Percentiles rank a stretch among this genome's conserved stretches.
These are phyloP conservation scores for Brachypodius melanocephalos DNA, from an alignment of 2,113 vertebrate genomes.

Conservation along the genomic window DNA sequence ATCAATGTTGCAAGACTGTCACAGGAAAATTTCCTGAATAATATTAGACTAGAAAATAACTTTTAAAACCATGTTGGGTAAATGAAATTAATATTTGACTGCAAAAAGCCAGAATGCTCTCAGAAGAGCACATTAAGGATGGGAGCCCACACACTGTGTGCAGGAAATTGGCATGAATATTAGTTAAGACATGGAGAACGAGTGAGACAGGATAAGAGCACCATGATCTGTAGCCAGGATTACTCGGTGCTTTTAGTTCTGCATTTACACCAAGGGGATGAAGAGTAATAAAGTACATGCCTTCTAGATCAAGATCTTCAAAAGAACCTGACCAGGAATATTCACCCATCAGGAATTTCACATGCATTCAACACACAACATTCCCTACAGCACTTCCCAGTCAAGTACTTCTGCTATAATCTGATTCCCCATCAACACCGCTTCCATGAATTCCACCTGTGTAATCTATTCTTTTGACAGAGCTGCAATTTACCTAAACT, in stretches of 20 bases:
- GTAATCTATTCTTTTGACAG: neutral
- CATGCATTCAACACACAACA: neutral
- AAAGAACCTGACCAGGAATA: neutral
- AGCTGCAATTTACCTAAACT: neutral
- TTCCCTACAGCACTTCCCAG: neutral
- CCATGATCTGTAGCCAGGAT: neutral
- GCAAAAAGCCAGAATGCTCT: neutral
- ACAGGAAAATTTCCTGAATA: neutral
- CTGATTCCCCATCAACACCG: neutral
- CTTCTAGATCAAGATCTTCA: neutral
- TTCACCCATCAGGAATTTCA: neutral
- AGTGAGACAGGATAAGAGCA: neutral
- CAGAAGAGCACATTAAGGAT: neutral
- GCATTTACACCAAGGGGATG: neutral
- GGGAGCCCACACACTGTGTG: neutral
- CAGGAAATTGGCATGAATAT: neutral
- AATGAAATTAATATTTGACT: neutral
- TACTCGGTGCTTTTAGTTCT: rapidly evolving
- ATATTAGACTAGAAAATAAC: neutral
- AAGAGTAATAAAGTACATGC: neutral
- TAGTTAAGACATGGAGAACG: neutral
- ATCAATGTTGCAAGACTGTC: neutral
- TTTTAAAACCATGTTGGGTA: neutral
- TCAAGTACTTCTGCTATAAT: neutral
- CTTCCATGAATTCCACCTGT: neutral